phyloP scores from a whole-genome alignment of 1,140 invertebrate species.

The Drosophila virilis region DNA sequence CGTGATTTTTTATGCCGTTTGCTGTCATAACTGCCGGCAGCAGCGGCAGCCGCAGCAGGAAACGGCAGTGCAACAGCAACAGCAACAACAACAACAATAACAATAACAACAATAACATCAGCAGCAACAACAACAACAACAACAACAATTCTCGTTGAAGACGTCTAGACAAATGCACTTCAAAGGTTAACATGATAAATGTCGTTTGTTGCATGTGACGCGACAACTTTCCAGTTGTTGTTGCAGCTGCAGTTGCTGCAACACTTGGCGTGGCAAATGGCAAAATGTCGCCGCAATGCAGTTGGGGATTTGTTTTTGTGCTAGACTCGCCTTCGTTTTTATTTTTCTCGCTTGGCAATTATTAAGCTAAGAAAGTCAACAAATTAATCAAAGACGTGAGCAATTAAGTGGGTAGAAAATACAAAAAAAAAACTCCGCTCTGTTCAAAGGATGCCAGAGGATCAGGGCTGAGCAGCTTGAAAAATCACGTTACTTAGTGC shows the following conservation, averaged over 20 bases:
- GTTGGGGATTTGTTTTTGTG: conserved; percentile 48
- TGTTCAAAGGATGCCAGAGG: conserved; percentile 10
- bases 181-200: conserved; percentile 83
- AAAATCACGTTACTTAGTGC: background rate
- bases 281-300: conserved; percentile 60
- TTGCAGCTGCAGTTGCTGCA: conserved; percentile 43
- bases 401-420: conserved; percentile 52
- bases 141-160: conserved; percentile 71
- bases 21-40: conserved; percentile 49
- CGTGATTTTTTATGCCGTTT: conserved; percentile 38
- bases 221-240: conserved; percentile 73
- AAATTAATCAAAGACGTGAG: conserved; percentile 76
- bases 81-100: conserved; percentile 30
- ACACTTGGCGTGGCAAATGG: conserved; percentile 60
- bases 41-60: conserved; percentile 36
- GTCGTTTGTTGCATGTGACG: conserved; percentile 79
- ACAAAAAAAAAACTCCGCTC: background rate
- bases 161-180: conserved; percentile 83
- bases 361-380: conserved; percentile 69
- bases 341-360: conserved; percentile 48
- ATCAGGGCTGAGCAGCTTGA: background rate
- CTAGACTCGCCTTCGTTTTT: conserved; percentile 40
- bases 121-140: conserved; percentile 41
- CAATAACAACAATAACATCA: conserved; percentile 41
- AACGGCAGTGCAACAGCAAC: conserved; percentile 18